Base-by-base conservation (phyloP, 2,113 vertebrate species). In the Spilogale gracilis region DNA sequence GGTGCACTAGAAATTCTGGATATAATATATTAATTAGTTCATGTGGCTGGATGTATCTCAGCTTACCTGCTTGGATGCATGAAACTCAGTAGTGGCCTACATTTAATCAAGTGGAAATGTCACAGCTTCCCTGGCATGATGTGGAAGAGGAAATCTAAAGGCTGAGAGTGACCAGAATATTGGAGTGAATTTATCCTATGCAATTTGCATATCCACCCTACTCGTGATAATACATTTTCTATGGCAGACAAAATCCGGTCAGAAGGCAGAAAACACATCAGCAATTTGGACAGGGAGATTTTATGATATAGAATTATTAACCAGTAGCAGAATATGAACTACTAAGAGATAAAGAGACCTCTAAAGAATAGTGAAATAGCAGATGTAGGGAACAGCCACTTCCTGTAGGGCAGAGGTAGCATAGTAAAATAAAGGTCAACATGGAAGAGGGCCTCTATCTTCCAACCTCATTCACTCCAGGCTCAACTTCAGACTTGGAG, bases 61-160 rank as follows among this genome's bases (percentile, higher is more conserved):
- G 58, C 76, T 90, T 90, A 48, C n/a, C 54, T 76, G 20, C 58
- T 61, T 69, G 50, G 52, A 30, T 69, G 91, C 48, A 48, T 43
- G n/a, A 94, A 92, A 82, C 38, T 73, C 74, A 83, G 11, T 58
- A 14, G 13, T 74, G 13, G 18, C 10, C 56, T 63, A 74, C 8
- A 52, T 78, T 81, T 71, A 69, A 76, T 63, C 45, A 60, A 67
- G 21, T 2, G 71, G 50, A 88, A 81, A 89, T 92, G 71, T 43
- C 71, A 76, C 69, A 67, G 78, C 50, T 89, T 92, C 52, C 52
- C 30, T 71, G 67, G n/a, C 45, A 95, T 23, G 8, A 92, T 6
- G 23, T 45, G 11, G 52, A 97, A 85, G 87, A 74, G 48, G 21
- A 63, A 94, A 67, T 84, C 43, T 43, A 52, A 92, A 89, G 30